Evolutionary conservation across 2,888 invertebrate species (phyloP).

Genomic region (Andricus curvator): DNA sequence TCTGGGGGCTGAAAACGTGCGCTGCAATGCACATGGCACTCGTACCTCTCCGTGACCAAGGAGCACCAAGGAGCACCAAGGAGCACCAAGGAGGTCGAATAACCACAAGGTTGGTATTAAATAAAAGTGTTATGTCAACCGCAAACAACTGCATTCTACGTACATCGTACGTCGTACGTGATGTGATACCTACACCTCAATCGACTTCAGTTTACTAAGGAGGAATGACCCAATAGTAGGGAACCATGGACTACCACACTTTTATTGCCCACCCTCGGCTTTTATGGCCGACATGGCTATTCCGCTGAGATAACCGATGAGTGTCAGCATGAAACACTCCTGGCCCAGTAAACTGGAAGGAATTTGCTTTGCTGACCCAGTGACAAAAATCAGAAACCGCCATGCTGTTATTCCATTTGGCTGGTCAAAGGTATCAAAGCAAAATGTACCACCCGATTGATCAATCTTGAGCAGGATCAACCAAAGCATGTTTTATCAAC

Average conservation of each 20-base stretch:
- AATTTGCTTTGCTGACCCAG: constrained; percentile 36
- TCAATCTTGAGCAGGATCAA: not conserved
- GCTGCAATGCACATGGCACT: constrained; percentile 32
- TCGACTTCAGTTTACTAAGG: constrained; percentile 15
- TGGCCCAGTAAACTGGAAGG: constrained; percentile 24
- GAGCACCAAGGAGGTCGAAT: constrained; percentile 40
- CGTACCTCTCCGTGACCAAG: constrained; percentile 14
- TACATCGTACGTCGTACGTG: constrained; percentile 15
- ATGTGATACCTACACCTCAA: constrained; percentile 18
- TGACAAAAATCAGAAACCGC: constrained; percentile 26
- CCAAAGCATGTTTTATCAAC: no score
- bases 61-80: not conserved
- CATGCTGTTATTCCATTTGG: constrained; percentile 4
- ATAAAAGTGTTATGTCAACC: constrained; percentile 44
- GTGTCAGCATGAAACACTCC: constrained; percentile 22
- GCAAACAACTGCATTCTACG: constrained; percentile 29
- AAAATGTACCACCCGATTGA: not conserved
- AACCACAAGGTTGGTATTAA: constrained; percentile 44
- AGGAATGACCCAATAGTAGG: not conserved
- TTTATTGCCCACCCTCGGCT: constrained; percentile 31
- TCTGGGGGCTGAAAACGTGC: constrained; percentile 58
- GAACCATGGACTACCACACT: constrained; percentile 15
- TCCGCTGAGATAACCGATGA: constrained; percentile 21
- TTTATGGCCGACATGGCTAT: constrained; percentile 26
- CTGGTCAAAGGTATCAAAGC: constrained; percentile 2